Conservation (phyloP, 2,888 invertebrate species). For the Dascillus cervinus region DNA sequence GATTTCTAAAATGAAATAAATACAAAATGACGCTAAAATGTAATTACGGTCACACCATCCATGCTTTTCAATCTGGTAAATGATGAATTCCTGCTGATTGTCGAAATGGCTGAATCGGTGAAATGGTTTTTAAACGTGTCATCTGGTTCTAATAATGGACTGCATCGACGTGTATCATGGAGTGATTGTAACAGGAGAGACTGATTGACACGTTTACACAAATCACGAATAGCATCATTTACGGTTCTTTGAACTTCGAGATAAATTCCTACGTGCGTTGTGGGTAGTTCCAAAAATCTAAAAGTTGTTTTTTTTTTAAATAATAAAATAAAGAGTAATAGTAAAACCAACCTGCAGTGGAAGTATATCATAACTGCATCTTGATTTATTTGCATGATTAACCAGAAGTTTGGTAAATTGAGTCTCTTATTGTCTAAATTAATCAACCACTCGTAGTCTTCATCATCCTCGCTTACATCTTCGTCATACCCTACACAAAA, state of each 20-base stretch:
- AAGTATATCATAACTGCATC: slow-evolving; percentile 57
- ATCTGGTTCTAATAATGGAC: slow-evolving; percentile 59
- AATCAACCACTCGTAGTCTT: slow-evolving; percentile 50
- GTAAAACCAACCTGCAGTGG: slow-evolving; percentile 51
- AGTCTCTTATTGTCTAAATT: slow-evolving; percentile 46
- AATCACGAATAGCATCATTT: slow-evolving; percentile 48
- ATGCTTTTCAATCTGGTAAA: slow-evolving; percentile 34
- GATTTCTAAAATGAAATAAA: slow-evolving; percentile 23
- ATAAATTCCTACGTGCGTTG: slow-evolving; percentile 46
- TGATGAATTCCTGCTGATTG: slow-evolving; percentile 30
- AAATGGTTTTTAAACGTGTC: slow-evolving; percentile 33
- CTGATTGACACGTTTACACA: slow-evolving; percentile 62
- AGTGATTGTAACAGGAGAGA: slow-evolving; percentile 60
- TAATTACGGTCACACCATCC: slow-evolving; percentile 28
- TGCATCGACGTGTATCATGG: slow-evolving; percentile 58
- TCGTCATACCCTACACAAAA: slow-evolving; percentile 49
- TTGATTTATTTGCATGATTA: slow-evolving; percentile 53
- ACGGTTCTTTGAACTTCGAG: slow-evolving; percentile 46
- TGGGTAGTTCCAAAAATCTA: slow-evolving; percentile 48
- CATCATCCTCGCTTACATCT: slow-evolving; percentile 54
- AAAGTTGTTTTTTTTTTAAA: slow-evolving; percentile 5
- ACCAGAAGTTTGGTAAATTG: slow-evolving; percentile 63
- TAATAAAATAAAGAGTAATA: too few relatives aligned
- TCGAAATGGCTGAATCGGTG: slow-evolving; percentile 24
- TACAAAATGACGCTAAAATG: slow-evolving; percentile 4